Evolutionary conservation across 2,888 invertebrate species (phyloP), one percentile per base, ranked within the genome.

Genomic region (Orthosia incerta): DNA sequence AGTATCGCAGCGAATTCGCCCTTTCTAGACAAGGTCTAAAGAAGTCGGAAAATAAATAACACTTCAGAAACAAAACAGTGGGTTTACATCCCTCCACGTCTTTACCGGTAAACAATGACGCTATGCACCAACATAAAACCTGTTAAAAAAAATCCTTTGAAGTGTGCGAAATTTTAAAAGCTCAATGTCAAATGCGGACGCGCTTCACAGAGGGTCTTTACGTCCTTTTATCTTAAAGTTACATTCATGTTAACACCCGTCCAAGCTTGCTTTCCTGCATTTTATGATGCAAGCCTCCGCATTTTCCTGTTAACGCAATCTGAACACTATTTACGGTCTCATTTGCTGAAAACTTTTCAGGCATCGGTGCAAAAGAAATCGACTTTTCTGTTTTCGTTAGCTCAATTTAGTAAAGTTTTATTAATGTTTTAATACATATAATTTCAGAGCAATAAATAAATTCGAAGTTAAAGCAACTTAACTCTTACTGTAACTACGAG

Each of bases 171-270:
- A 82, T 83, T 81, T 81, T 75, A 68, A 86, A 81, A 86, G 78
- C 85, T 81, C 81, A 76, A 74, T 76, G 79, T 86, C 87, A 75
- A 77, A 83, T 77, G 74, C 70, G 60, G 81, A 69, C 59, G 46
- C 68, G 68, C 69, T 69, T 79, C 60, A 71, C 72, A 82, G 72
- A 78, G 80, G 76, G 67, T 70, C 81, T 85, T 80, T 74, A 81
- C 64, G 74, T 85, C 70, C 71, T 87, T 89, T 88, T 82, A 84
- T 81, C 78, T 86, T 67, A 69, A 79, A 75, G 71, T 74, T 74
- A 76, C 84, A 85, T 83, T 82, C 75, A 81, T 80, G 82, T 83
- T 83, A 80, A 80, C 69, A 71, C 61, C 64, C 50, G 71, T 71
- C 74, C 76, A 76, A 62, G 60, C 76, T 73, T 65, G 70, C 75